Base-by-base conservation (phyloP, 2,113 vertebrate species). In the Sinosuthora webbiana region DNA sequence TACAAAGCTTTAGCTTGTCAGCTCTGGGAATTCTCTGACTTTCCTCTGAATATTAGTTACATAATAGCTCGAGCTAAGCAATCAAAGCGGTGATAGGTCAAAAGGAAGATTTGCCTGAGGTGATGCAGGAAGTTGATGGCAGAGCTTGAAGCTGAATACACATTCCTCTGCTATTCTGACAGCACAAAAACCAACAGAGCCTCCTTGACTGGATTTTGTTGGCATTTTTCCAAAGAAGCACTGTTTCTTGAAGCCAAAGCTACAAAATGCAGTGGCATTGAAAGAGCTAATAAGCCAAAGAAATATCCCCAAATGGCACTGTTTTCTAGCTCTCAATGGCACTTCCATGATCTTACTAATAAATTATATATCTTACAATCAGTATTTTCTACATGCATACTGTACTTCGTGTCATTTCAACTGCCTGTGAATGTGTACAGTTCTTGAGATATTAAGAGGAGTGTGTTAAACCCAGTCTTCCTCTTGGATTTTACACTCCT, bases 101-200 rank as follows among this genome's bases (percentile, higher is more conserved):
- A 92, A 97, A 96, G 86, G 86, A 96, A 96, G 91, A 96, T 84
- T 96, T 95, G 96, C 96, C 94, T 81, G 94, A 93, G 94, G 96
- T 96, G 80, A 96, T 95, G 89, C 39, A 96, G 83, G 91, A 95
- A 94, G 93, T 71, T 89, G 96, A 94, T 75, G 96, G 94, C 89
- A 97, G 80, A 92, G 89, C 91, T 96, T 68, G 83, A 89, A 95
- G 95, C 80, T 90, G 91, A 94, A 95, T 91, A 91, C 80, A 87
- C 91, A 84, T 91, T 94, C 81, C 35, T 92, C 68, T 84, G 73
- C 80, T 91, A 81, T 94, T 94, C 76, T 7, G 39, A 92, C 64
- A 87, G 80, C 76, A 96, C 56, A 93, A 94, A 96, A 94, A 20
- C 60, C 19, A 6, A 73, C 15, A 88, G 35, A 94, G 69, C 62